Conservation (phyloP, 2,888 invertebrate genomes). For the Drosophila merina region DNA sequence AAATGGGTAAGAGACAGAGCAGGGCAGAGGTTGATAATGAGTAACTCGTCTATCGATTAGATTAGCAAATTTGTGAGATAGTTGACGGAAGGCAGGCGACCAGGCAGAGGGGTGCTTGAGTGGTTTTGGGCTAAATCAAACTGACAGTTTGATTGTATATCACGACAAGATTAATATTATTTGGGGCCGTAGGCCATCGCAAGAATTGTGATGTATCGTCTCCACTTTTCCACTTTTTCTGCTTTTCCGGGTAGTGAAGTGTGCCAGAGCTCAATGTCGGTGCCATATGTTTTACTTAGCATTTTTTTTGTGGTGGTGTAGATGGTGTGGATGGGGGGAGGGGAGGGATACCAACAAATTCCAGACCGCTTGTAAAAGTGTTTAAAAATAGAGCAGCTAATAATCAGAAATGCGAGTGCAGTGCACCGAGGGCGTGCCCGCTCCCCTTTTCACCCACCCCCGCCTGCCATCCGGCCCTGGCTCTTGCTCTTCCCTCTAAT, state of each 20-base stretch:
- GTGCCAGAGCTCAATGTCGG: constrained; percentile 37
- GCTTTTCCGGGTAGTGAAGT: constrained; percentile 9
- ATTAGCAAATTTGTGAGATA: constrained; percentile 56
- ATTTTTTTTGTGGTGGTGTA: neutral
- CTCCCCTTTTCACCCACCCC: constrained; percentile 6
- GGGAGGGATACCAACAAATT: constrained; percentile 41
- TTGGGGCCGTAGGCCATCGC: constrained; percentile 29
- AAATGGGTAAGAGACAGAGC: neutral
- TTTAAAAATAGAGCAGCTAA: constrained; percentile 68
- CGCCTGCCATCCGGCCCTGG: neutral
- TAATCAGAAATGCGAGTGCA: constrained; percentile 53
- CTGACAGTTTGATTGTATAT: constrained; percentile 56
- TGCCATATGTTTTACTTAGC: constrained; percentile 58
- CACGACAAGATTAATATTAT: constrained; percentile 61
- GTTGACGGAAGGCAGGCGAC: constrained; percentile 7
- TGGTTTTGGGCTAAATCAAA: constrained; percentile 25
- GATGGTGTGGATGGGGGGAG: neutral
- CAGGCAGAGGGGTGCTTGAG: neutral
- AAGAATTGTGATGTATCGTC: constrained; percentile 21
- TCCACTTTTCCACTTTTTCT: neutral
- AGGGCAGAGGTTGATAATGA: constrained; percentile 52
- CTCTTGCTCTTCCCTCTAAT: constrained; percentile 35
- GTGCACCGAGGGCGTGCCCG: constrained; percentile 53
- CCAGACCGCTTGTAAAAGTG: constrained; percentile 62
- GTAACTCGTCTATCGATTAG: constrained; percentile 54